phyloP scores from a whole-genome alignment of 1,140 invertebrate genomes.

The Oscheius sp. region DNA sequence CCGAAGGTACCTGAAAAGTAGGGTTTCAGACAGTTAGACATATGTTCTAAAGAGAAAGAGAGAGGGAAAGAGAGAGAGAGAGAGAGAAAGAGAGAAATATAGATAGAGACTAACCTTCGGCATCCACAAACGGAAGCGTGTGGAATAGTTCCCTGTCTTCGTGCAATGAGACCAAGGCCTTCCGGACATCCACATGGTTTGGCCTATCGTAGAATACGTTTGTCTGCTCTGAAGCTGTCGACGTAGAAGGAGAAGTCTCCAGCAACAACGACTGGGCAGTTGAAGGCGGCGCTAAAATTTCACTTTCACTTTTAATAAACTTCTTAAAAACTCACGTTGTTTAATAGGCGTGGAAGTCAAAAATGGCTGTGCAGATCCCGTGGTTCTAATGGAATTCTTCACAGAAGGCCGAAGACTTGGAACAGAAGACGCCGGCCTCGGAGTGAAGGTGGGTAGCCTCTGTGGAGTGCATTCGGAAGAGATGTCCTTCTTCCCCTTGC shows the following conservation, averaged over 20 bases:
- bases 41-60: background rate
- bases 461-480: background rate
- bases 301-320: background rate
- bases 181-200: constrained; percentile 46
- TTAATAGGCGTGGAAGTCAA: constrained; percentile 18
- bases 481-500: constrained; percentile 20
- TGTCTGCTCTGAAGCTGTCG: background rate
- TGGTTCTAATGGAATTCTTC: constrained; percentile 9
- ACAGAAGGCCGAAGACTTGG: constrained; percentile 10
- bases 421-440: background rate
- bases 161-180: constrained; percentile 51
- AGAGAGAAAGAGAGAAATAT: no score
- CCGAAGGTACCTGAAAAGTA: constrained; percentile 49
- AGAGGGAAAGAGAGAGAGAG: constrained; percentile 25
- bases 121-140: constrained; percentile 45
- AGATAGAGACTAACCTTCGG: constrained; percentile 43
- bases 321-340: background rate
- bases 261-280: background rate
- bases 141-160: constrained; percentile 54
- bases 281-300: background rate
- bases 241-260: background rate
- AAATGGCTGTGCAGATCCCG: constrained; percentile 26
- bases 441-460: background rate
- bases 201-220: background rate
- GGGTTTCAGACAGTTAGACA: background rate